These are phyloP conservation scores for Glossophaga mutica DNA, from an alignment of 2,797 vertebrate species.

Conservation along the genomic window DNA sequence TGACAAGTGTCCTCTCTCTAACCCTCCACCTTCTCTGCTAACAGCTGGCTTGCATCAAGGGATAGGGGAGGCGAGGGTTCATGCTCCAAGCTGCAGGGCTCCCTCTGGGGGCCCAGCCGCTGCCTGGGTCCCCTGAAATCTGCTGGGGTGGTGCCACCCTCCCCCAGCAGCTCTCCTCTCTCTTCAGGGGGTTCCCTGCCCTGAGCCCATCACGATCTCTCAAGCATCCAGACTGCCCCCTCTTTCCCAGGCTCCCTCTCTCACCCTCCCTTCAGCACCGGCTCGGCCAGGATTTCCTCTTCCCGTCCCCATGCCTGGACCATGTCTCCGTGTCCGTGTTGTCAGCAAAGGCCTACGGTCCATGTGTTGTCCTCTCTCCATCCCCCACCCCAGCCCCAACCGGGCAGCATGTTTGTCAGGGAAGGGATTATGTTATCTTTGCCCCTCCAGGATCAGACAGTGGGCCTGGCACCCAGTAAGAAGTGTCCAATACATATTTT, in stretches of 20 bases:
- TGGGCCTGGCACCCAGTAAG: not conserved
- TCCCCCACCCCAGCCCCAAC: fast-evolving
- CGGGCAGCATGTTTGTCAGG: not conserved
- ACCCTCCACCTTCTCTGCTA: not conserved
- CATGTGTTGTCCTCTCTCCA: not conserved
- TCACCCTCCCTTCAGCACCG: not conserved
- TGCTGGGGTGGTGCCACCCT: not conserved
- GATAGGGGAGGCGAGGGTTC: not conserved
- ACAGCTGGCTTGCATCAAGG: not conserved
- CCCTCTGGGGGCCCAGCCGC: not conserved
- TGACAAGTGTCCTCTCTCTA: not conserved
- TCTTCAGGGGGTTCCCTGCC: not conserved
- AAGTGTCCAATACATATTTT: not conserved
- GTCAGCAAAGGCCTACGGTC: not conserved
- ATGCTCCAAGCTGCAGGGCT: not conserved
- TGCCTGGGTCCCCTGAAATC: not conserved
- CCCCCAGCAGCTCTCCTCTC: not conserved
- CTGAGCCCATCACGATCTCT: not conserved
- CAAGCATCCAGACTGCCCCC: not conserved
- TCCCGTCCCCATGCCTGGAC: not conserved
- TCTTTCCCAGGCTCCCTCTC: not conserved
- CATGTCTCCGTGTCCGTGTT: not conserved
- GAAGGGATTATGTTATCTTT: not conserved
- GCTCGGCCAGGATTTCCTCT: not conserved
- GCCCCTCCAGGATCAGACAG: not conserved